A percentile compares a stretch with the other conserved stretches of the same genome.
These are phyloP conservation scores for Lamproptera curius DNA, from an alignment of 2,888 invertebrate species.

Conservation along the genomic window DNA sequence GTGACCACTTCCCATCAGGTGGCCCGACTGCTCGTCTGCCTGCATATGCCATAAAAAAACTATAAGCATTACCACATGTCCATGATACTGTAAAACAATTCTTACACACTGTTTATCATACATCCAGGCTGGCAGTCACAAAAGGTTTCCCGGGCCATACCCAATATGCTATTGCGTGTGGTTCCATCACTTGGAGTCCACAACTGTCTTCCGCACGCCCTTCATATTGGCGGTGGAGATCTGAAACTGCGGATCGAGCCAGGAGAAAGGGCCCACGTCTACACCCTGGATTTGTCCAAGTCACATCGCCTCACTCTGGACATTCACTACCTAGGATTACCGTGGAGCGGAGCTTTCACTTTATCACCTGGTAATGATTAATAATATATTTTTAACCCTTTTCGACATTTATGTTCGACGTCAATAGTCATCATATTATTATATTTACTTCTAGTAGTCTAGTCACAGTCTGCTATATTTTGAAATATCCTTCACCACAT, in stretches of 20 bases:
- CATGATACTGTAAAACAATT: no score
- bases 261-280: constrained; percentile 83
- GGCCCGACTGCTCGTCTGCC: no score
- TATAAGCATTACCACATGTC: no score
- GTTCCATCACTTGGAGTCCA: constrained; percentile 85
- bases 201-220: constrained; percentile 86
- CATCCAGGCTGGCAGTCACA: constrained; percentile 54
- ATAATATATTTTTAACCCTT: no score
- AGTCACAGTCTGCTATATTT: no score
- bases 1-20: no score
- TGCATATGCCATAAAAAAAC: no score
- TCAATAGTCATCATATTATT: no score
- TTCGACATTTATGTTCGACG: no score
- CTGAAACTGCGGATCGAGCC: constrained; percentile 80
- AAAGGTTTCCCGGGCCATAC: constrained; percentile 75
- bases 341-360: constrained; percentile 85
- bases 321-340: constrained; percentile 81
- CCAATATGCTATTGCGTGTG: constrained; percentile 85
- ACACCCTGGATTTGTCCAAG: constrained; percentile 80
- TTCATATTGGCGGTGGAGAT: constrained; percentile 57
- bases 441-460: no score
- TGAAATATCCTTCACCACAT: no score
- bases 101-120: no score
- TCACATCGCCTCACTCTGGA: constrained; percentile 70
- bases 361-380: constrained; percentile 74